These are phyloP conservation scores for Pica pica DNA, from an alignment of 2,113 vertebrate species.

Conservation along the genomic window DNA sequence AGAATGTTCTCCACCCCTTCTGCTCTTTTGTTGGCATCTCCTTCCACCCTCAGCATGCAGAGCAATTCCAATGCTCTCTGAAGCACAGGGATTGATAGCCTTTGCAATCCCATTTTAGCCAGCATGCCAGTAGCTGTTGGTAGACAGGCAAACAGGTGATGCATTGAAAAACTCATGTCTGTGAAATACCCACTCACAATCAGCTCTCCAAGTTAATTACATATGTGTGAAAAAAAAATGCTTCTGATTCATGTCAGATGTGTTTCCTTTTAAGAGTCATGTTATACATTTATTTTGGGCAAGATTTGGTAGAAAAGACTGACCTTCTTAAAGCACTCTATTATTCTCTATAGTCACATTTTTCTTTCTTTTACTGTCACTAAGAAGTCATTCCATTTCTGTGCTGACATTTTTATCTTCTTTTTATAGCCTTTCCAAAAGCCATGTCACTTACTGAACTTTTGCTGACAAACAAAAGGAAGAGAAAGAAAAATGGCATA, in stretches of 20 bases:
- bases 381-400: not conserved
- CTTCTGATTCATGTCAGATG: not conserved
- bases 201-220: not conserved
- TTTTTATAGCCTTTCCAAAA: not conserved
- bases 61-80: not conserved
- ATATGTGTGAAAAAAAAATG: slow-evolving; percentile 13
- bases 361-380: not conserved
- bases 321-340: not conserved
- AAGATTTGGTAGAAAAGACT: not conserved
- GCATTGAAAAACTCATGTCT: not conserved
- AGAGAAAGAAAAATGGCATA: not conserved
- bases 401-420: slow-evolving; percentile 11
- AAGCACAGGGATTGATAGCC: not conserved
- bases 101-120: not conserved
- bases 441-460: not conserved
- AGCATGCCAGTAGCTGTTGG: not conserved
- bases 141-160: not conserved
- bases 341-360: not conserved
- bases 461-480: slow-evolving; percentile 8
- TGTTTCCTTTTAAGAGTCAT: not conserved
- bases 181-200: not conserved
- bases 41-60: not conserved
- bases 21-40: slow-evolving; percentile 7
- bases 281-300: not conserved
- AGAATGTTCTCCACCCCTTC: slow-evolving; percentile 20